Percentiles rank a stretch among this genome's conserved stretches.
Conservation (phyloP, 2,797 vertebrate genomes). For the Acanthornis magna region DNA sequence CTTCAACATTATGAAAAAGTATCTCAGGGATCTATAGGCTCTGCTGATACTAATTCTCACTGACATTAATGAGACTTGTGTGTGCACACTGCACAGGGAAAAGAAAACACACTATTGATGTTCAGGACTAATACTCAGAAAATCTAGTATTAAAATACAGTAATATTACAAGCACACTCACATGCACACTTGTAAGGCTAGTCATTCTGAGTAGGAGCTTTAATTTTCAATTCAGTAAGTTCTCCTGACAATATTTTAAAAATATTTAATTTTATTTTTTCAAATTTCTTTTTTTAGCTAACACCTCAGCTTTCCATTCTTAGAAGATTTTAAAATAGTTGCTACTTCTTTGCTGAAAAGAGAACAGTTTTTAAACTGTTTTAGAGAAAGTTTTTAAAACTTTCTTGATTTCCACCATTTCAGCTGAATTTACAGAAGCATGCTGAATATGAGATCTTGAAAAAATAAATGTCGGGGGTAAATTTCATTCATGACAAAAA, state of each 20-base stretch:
- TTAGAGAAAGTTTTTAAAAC: neutral
- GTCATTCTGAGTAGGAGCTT: neutral
- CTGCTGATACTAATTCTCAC: constrained; percentile 29
- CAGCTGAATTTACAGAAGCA: neutral
- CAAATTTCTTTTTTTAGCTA: neutral
- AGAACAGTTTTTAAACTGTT: too few species aligned
- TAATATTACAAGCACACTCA: neutral
- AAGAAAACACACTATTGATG: constrained; percentile 5
- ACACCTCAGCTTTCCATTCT: neutral
- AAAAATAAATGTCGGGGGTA: neutral
- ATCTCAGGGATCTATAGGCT: constrained; percentile 10
- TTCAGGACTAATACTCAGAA: neutral
- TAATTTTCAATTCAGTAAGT: constrained; percentile 3
- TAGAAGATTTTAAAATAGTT: neutral
- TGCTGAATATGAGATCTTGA: neutral
- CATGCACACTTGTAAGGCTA: neutral
- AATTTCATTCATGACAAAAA: neutral
- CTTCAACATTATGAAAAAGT: constrained; percentile 26
- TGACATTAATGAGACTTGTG: constrained; percentile 10
- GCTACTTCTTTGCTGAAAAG: neutral
- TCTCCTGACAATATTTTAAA: neutral
- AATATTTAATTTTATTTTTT: neutral
- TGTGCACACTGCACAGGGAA: neutral
- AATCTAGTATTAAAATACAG: constrained; percentile 23
- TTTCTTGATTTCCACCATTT: neutral